Evolutionary conservation across 2,797 vertebrate genomes (phyloP), one percentile per base, ranked within the genome.

Genomic region (Cichlasoma orientale): DNA sequence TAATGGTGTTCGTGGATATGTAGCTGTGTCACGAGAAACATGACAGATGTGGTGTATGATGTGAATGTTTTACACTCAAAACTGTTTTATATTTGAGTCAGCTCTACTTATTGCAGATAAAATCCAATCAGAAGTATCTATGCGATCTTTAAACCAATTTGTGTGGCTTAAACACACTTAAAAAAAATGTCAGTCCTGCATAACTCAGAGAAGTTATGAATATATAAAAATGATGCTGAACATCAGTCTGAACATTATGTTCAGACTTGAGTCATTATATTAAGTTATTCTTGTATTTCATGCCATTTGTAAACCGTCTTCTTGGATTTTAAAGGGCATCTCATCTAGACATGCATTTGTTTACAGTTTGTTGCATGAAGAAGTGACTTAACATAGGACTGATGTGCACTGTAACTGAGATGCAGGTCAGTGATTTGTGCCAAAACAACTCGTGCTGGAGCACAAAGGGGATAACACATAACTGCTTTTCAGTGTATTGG

Each of bases 1-100:
- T 99, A 92, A 98, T 99, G 98, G 98, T 99, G 47, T 99, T 99
- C 83, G 97, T 99, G 92, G 98, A 99, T 92, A 98, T 99, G 98
- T 99, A 96, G 95, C 83, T 29, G 18, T 16, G 1, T 18, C 25
- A 36, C 27, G 27, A 52, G 74, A 47, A 3, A 10, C 2, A 2
- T 19, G 31, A 50, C 33, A 61, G 44, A 59, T 58, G 70, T 72
- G 19, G 57, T 16, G 75, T 53, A 19, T 33, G 18, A 75, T 75
- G 31, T 57, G 74, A 72, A 78, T 44, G 57, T 61, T 54, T 74
- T 25, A 69, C 41, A 76, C 55, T 80, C 36, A 66, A 69, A 66
- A 71, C 76, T 58, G 52, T 44, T 66, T 63, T 50, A 74, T 59
- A 61, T 27, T 29, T 54, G 72, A 21, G 27, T 68, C 6, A 3